Base-by-base conservation (phyloP, 2,113 vertebrate genomes). In the Albula goreensis region DNA sequence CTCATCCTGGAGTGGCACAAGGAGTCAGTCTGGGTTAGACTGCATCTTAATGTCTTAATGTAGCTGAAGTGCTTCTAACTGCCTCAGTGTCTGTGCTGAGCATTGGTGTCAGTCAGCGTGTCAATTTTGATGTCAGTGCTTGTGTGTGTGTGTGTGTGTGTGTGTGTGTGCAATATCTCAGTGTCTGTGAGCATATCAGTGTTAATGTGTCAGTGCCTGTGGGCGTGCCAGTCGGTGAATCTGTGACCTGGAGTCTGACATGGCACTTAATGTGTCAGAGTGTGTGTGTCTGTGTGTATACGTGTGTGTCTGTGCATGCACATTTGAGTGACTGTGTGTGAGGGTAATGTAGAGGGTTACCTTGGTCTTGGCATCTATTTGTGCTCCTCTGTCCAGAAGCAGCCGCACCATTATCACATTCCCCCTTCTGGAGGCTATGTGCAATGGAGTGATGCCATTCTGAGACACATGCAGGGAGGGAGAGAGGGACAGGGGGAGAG, bases 401-500 rank as follows among this genome's bases (percentile, higher is more conserved):
- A 99, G 96, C 87, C 97, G 94, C n/a, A 99, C 98, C 98, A 99
- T 99, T 94, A 99, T 98, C 88, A 97, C 95, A 48, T 99, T 99
- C 12, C 98, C 98, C 52, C 98, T 96, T 83, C 98, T 96, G 88
- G 98, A 96, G 66, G 98, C 98, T 11, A 99, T 98, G 90, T 99
- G 98, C 89, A 99, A 89, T 0, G 98, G 98, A 0, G 98, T 99
- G 92, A 99, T 99, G 89, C 98, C 98, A 0, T 99, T 99, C 98
- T 99, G 90, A 0, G 50, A 50, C 2, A 81, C 41, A 22, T 2
- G 12, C 17, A 51, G 56, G 56, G 56, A 12, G 56, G 10, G 56
- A 41, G 31, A n/a, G n/a, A n/a, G n/a, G n/a, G n/a, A 53, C 52
- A 11, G 48, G 25, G 85, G 57, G 70, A 86, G 31, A 50, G 56